Base-by-base conservation (phyloP, 53 echinoderm and acorn worm genomes). In the Mesocentrotus franciscanus region DNA sequence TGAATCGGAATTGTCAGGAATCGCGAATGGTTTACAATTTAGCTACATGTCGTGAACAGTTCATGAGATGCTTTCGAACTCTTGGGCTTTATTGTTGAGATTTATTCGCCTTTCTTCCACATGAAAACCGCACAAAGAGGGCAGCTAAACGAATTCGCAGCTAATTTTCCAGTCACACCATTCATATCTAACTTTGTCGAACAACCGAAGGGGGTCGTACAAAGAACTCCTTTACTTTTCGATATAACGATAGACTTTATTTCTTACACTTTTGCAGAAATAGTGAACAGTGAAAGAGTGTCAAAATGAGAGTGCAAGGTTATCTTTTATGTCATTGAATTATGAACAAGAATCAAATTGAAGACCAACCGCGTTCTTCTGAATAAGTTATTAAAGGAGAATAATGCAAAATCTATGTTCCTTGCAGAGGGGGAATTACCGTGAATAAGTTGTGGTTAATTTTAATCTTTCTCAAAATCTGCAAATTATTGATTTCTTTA, bases 341-440 rank as follows among this genome's bases (percentile, higher is more conserved):
- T 74, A 42, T 33, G 36, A 22, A 36, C 18, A 10, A 12, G 58
- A 58, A 56, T 55, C 12, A 58, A 87, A 42, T 87, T 58, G 9
- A 87, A n/a, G 58, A 20, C 87, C 87, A 87, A 56, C 34, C 58
- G 58, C 58, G n/a, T n/a, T 87, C 58, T 58, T 56, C 11, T 57
- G 57, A 87, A 87, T 87, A 87, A 58, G 34, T 58, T 59, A 87
- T 87, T 87, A 87, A 4, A 58, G 7, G 8, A 6, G 29, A 8
- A 87, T 87, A 87, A 87, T 57, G 87, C n/a, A 87, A 87, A 5
- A 87, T 11, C 87, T 87, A 27, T 87, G 87, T 58, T 58, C n/a
- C 27, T 87, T 11, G 87, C 59, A 29, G 56, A n/a, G 12, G 26
- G 81, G 56, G 87, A 58, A 87, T 87, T 57, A 56, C n/a, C n/a